A percentile compares a stretch with the other conserved stretches of the same genome.
phyloP scores from a whole-genome alignment of 2,113 vertebrate species.

The Nanger granti region DNA sequence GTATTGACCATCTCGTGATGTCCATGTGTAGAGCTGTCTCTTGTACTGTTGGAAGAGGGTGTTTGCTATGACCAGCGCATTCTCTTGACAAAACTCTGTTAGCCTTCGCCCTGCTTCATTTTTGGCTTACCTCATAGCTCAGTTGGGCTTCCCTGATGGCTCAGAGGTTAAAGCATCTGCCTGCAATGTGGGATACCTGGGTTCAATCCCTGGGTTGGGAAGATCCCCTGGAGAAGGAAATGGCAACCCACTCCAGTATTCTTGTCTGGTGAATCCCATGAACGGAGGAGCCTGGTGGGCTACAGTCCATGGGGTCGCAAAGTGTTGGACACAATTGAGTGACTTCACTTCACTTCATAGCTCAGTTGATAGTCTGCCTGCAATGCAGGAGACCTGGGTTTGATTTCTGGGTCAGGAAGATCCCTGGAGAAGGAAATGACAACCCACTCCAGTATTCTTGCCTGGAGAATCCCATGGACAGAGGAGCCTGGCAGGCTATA shows the following conservation, averaged over 20 bases:
- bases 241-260: background rate
- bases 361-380: background rate
- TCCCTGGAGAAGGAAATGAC: background rate
- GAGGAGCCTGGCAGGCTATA: background rate
- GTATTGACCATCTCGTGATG: background rate
- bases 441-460: background rate
- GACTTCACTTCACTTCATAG: background rate
- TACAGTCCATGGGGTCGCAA: too few species aligned
- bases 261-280: too few species aligned
- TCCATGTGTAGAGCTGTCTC: background rate
- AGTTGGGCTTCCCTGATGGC: background rate
- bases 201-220: background rate
- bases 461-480: background rate
- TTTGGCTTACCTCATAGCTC: background rate
- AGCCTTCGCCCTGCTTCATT: background rate
- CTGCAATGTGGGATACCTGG: background rate
- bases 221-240: background rate
- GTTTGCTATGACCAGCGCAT: background rate
- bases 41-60: background rate
- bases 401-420: background rate
- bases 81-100: background rate
- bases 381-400: background rate
- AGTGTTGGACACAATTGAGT: too few species aligned
- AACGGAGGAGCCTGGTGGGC: too few species aligned
- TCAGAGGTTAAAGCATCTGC: background rate